Evolutionary conservation across 2,113 vertebrate species (phyloP).

Genomic region (Polyodon spathula): DNA sequence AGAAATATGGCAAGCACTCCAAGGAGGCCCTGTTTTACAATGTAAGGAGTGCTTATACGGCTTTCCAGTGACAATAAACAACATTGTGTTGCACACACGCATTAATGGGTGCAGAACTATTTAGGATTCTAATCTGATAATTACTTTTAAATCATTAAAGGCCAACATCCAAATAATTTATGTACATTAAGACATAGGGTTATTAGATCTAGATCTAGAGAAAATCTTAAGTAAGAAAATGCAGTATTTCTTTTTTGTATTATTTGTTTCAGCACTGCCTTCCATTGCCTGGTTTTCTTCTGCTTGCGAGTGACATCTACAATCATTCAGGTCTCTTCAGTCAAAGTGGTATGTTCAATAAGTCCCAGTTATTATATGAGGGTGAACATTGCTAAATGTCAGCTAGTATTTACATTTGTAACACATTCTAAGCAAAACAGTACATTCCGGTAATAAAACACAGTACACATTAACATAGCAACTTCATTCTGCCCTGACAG

Average conservation of each 20-base stretch:
- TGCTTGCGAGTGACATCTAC: constrained; percentile 85
- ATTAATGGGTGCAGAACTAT: too few relatives aligned
- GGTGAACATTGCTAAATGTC: too few relatives aligned
- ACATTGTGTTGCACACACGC: too few relatives aligned
- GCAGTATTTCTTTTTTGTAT: constrained; percentile 1
- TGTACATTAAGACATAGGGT: not conserved
- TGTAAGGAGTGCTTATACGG: constrained; percentile 50
- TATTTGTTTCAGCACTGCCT: constrained; percentile 69
- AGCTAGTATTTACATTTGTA: too few relatives aligned
- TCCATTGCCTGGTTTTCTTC: constrained; percentile 86
- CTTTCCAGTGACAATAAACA: not conserved
- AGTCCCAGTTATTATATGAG: not conserved
- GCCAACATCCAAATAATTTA: not conserved
- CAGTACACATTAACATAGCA: too few relatives aligned
- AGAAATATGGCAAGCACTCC: constrained; percentile 86
- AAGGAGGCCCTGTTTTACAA: constrained; percentile 95
- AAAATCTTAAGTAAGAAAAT: too few relatives aligned
- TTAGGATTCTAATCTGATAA: too few relatives aligned
- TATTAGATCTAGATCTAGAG: too few relatives aligned
- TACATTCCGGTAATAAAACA: too few relatives aligned
- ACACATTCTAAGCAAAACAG: too few relatives aligned
- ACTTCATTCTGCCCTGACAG: too few relatives aligned
- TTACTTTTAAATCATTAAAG: too few relatives aligned
- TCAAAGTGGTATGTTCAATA: constrained; percentile 70
- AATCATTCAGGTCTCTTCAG: constrained; percentile 73